Percentiles rank a stretch among this genome's conserved stretches.
These are phyloP conservation scores for Callipepla californica DNA, from an alignment of 2,113 vertebrate species.

Conservation along the genomic window DNA sequence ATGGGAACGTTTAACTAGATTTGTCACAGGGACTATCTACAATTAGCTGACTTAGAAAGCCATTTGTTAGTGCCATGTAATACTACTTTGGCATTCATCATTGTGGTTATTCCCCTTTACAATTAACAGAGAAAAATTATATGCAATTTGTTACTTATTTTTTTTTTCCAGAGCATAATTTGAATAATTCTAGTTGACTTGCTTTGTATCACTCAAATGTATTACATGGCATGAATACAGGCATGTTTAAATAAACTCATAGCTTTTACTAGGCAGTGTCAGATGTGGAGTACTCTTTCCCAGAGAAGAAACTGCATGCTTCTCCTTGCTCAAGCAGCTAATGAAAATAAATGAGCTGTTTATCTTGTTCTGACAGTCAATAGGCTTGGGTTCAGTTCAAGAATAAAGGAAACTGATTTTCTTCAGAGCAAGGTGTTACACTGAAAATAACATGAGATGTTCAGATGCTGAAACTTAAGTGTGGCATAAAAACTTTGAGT, in stretches of 20 bases:
- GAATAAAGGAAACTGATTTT: not conserved
- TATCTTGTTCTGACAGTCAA: not conserved
- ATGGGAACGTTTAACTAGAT: not conserved
- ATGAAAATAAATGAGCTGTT: not conserved
- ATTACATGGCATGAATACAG: fast-evolving
- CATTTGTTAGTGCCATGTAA: not conserved
- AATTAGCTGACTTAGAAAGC: not conserved
- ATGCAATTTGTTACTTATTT: fast-evolving
- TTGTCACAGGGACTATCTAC: not conserved
- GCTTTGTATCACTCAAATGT: not conserved
- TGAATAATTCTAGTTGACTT: not conserved
- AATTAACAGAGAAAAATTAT: not conserved
- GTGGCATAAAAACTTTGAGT: not conserved
- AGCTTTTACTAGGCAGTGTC: not conserved
- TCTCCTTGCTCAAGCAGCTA: not conserved
- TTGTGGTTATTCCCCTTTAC: not conserved
- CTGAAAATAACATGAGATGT: not conserved
- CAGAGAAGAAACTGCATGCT: not conserved
- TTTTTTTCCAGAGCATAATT: not conserved
- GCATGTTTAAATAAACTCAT: not conserved
- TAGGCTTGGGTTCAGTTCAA: not conserved
- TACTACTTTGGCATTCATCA: not conserved
- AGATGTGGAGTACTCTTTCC: not conserved
- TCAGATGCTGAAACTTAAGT: not conserved
- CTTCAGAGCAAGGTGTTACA: not conserved